A percentile compares a stretch with the other conserved stretches of the same genome.
These are phyloP conservation scores for Cherax quadricarinatus DNA, from an alignment of 1,140 invertebrate genomes.

Conservation along the genomic window DNA sequence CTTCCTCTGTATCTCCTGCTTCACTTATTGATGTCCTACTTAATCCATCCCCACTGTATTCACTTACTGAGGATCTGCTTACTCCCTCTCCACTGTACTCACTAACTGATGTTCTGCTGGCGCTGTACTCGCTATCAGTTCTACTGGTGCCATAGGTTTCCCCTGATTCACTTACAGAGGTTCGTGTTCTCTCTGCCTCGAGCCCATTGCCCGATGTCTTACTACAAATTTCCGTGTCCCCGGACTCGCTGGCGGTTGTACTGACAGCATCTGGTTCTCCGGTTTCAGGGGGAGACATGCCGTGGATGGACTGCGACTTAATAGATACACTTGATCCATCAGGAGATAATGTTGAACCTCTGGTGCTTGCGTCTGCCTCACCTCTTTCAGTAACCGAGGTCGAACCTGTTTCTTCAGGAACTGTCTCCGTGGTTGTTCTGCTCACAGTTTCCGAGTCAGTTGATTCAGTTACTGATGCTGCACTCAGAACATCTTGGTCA, in stretches of 20 bases:
- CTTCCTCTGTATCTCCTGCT: constrained; percentile 4
- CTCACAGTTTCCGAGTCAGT: constrained; percentile 11
- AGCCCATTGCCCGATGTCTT: constrained; percentile 20
- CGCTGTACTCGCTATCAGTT: neutral
- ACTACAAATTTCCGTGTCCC: neutral
- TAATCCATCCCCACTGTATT: neutral
- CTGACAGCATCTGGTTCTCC: neutral
- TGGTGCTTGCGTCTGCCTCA: constrained; percentile 1
- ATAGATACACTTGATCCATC: neutral
- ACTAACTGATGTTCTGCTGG: neutral
- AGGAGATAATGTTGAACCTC: neutral
- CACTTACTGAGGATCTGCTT: neutral
- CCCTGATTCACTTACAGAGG: constrained; percentile 8
- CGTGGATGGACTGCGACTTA: neutral
- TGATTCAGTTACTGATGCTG: constrained; percentile 19
- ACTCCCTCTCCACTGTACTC: neutral
- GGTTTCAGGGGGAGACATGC: neutral
- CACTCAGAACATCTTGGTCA: constrained; percentile 4
- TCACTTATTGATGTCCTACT: neutral
- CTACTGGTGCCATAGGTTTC: neutral
- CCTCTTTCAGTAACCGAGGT: neutral
- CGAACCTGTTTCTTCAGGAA: neutral
- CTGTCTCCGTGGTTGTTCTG: constrained; percentile 1
- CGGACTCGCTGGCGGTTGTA: constrained; percentile 20
- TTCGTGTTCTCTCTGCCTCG: neutral